phyloP scores from a whole-genome alignment of 2,113 vertebrate species.

The Rana temporaria region DNA sequence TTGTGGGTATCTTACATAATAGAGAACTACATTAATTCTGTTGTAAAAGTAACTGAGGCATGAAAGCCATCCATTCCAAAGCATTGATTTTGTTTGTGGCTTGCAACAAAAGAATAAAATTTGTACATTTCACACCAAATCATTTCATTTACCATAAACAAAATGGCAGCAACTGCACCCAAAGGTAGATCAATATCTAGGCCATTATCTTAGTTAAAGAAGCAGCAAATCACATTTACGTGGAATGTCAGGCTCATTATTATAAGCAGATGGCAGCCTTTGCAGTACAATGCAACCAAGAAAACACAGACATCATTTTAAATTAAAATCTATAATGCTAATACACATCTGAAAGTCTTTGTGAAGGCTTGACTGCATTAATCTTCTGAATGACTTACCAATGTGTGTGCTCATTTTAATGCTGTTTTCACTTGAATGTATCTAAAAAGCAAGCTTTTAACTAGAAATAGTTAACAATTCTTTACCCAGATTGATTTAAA shows the following conservation, averaged over 20 bases:
- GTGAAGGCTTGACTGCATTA: constrained; percentile 79
- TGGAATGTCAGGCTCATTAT: constrained; percentile 92
- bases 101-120: constrained; percentile 50
- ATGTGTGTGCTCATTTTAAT: constrained; percentile 63
- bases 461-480: constrained; percentile 72
- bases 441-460: constrained; percentile 73
- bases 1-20: not conserved
- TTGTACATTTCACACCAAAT: constrained; percentile 62
- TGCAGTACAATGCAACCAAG: constrained; percentile 81
- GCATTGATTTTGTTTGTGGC: constrained; percentile 37
- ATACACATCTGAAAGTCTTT: constrained; percentile 80
- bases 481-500: constrained; percentile 76
- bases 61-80: constrained; percentile 33
- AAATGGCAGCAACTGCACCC: constrained; percentile 78
- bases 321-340: constrained; percentile 98
- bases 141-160: constrained; percentile 75
- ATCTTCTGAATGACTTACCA: constrained; percentile 76
- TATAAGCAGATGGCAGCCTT: constrained; percentile 91
- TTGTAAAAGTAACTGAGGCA: not conserved
- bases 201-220: constrained; percentile 87
- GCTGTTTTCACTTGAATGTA: constrained; percentile 75
- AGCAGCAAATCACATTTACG: constrained; percentile 89
- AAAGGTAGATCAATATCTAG: constrained; percentile 88
- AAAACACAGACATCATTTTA: constrained; percentile 92
- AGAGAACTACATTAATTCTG: not conserved